Evolutionary conservation across 2,113 vertebrate species (phyloP).

Genomic region (Paramormyrops kingsleyae): DNA sequence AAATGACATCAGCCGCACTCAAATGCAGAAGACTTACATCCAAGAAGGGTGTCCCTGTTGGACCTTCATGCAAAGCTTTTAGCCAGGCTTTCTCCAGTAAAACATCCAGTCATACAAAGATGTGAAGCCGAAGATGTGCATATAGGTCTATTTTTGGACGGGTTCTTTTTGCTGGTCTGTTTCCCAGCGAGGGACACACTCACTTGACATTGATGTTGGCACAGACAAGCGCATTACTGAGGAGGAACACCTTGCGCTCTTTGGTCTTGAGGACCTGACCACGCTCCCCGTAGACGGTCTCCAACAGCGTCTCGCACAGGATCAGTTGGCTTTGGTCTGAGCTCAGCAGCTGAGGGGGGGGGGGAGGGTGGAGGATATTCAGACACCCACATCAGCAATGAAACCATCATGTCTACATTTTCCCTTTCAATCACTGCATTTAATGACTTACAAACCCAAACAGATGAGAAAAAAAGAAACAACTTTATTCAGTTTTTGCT

Average conservation of each 20-base stretch:
- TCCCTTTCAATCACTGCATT: not conserved
- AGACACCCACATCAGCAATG: not conserved
- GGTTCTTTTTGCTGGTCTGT: not conserved
- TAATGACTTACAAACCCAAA: not conserved
- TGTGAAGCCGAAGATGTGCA: not conserved
- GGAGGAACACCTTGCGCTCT: conserved; percentile 88
- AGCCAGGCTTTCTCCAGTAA: not conserved
- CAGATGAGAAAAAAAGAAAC: not conserved
- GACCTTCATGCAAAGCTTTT: not conserved
- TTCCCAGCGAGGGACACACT: not conserved
- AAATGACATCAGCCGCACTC: not conserved
- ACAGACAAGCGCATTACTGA: conserved; percentile 82
- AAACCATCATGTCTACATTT: not conserved
- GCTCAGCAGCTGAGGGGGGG: conserved; percentile 49
- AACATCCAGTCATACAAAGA: not conserved
- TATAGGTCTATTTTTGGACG: not conserved
- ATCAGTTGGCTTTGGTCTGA: conserved; percentile 82
- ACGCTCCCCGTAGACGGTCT: conserved; percentile 84
- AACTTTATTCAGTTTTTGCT: not conserved
- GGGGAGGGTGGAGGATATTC: conserved; percentile 17
- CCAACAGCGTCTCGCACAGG: conserved; percentile 84
- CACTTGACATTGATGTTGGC: conserved; percentile 96
- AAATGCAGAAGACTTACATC: not conserved
- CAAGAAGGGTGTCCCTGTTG: not conserved
- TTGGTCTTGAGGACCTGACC: conserved; percentile 94